A percentile compares a stretch with the other conserved stretches of the same genome.
phyloP scores from a whole-genome alignment of 2,113 vertebrate species.

The Rutilus rutilus region DNA sequence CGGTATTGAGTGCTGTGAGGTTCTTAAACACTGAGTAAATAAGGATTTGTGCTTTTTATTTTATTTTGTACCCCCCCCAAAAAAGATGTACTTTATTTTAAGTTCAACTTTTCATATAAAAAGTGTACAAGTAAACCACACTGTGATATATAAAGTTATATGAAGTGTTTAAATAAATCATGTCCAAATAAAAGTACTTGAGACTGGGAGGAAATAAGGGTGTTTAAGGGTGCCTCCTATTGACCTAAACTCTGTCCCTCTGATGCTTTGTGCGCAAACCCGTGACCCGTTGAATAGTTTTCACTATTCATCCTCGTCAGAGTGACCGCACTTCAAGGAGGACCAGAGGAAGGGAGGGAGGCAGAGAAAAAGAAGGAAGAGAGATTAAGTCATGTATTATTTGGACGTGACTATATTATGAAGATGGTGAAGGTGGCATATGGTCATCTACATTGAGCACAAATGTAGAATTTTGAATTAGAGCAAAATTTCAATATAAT shows the following conservation, averaged over 20 bases:
- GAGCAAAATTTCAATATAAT: not conserved
- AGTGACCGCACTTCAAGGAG: slow-evolving; percentile 41
- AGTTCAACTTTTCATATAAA: not conserved
- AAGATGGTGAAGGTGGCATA: not conserved
- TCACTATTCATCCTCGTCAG: slow-evolving; percentile 38
- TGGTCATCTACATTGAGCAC: not conserved
- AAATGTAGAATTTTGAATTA: not conserved
- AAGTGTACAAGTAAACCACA: not conserved
- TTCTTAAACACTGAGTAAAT: slow-evolving; percentile 5
- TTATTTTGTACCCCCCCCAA: too few relatives aligned
- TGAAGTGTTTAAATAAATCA: not conserved
- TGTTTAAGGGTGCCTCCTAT: slow-evolving; percentile 41
- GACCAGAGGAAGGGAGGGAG: not conserved
- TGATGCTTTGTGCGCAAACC: slow-evolving; percentile 50
- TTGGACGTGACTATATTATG: not conserved
- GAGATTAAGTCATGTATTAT: slow-evolving; percentile 36
- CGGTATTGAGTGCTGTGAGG: slow-evolving; percentile 16
- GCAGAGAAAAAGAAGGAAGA: not conserved
- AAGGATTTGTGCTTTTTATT: not conserved
- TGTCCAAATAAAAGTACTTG: not conserved
- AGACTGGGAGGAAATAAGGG: slow-evolving; percentile 38
- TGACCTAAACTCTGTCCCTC: slow-evolving; percentile 45
- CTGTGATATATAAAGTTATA: not conserved
- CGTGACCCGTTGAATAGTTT: slow-evolving; percentile 42
- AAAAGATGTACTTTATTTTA: not conserved